A percentile compares a stretch with the other conserved stretches of the same genome.
These are phyloP conservation scores for Leptopilina clavipes DNA, from an alignment of 1,140 invertebrate genomes.

Conservation along the genomic window DNA sequence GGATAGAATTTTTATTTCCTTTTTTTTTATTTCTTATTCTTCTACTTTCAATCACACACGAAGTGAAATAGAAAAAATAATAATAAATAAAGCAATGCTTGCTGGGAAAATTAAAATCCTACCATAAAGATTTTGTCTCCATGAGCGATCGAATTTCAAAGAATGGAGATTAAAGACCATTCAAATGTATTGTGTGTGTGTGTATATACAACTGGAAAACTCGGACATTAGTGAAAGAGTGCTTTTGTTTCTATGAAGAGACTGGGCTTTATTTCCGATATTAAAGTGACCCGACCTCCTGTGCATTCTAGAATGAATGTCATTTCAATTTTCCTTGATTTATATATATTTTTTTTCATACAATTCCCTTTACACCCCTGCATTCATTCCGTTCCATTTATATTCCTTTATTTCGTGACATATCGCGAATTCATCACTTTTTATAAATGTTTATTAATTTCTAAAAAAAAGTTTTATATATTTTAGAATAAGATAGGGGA, in stretches of 20 bases:
- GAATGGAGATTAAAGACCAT: slow-evolving; percentile 17
- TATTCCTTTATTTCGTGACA: background rate
- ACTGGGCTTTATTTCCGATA: slow-evolving; percentile 11
- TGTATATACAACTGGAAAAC: background rate
- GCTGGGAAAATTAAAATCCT: slow-evolving; percentile 15
- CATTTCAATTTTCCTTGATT: slow-evolving; percentile 9
- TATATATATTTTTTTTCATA: background rate
- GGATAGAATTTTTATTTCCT: background rate
- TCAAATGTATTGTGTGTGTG: background rate
- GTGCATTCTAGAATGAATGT: slow-evolving; percentile 10
- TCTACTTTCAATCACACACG: background rate
- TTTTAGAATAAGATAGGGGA: too few relatives aligned
- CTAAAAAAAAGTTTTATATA: too few relatives aligned
- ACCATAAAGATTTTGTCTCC: slow-evolving; percentile 22
- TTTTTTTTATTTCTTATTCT: background rate
- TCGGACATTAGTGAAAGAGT: slow-evolving; percentile 21
- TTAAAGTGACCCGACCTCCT: slow-evolving; percentile 6
- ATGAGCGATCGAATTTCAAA: slow-evolving; percentile 25
- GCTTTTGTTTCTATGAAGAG: slow-evolving; percentile 28
- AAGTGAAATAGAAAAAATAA: too few relatives aligned
- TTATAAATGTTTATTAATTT: too few relatives aligned
- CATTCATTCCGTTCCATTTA: background rate
- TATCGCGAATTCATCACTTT: too few relatives aligned
- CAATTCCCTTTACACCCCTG: background rate
- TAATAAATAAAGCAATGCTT: background rate